Conservation (phyloP, 1,140 invertebrate species). For the Drosophila lacertosa region DNA sequence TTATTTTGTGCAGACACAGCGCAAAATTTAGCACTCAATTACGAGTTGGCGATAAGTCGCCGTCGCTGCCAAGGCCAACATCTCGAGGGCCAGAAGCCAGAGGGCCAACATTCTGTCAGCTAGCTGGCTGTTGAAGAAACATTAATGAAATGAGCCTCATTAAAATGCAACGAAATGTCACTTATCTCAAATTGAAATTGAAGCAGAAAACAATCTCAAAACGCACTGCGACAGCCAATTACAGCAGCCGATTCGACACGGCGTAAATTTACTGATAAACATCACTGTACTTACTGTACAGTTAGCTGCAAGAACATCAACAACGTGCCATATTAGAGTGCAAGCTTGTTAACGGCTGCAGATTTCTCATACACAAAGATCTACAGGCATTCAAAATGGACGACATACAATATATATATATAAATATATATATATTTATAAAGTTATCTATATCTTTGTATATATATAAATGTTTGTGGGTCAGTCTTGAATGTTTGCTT, state of each 20-base stretch:
- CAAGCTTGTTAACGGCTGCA: slow-evolving; percentile 73
- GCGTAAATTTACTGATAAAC: slow-evolving; percentile 70
- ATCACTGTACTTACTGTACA: slow-evolving; percentile 45
- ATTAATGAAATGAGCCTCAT: slow-evolving; percentile 73
- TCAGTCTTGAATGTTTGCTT: slow-evolving; percentile 66
- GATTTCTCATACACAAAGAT: slow-evolving; percentile 52
- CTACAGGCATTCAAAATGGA: slow-evolving; percentile 32
- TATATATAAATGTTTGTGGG: slow-evolving; percentile 52
- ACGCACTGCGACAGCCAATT: slow-evolving; percentile 62
- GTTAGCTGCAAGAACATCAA: slow-evolving; percentile 29
- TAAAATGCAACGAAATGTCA: slow-evolving; percentile 83
- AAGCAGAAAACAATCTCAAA: slow-evolving; percentile 66
- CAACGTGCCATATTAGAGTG: slow-evolving; percentile 71
- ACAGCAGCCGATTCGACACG: slow-evolving; percentile 39
- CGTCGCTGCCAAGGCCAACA: slow-evolving; percentile 2
- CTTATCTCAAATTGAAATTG: slow-evolving; percentile 82
- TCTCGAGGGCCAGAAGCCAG: slow-evolving; percentile 19
- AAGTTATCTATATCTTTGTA: slow-evolving; percentile 15
- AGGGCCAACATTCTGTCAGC: background rate
- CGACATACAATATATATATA: background rate
- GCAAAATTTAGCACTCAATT: slow-evolving; percentile 80
- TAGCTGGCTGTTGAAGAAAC: slow-evolving; percentile 12
- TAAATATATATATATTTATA: slow-evolving; percentile 1
- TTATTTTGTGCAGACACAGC: slow-evolving; percentile 56
- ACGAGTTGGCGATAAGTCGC: slow-evolving; percentile 64